A percentile compares a stretch with the other conserved stretches of the same genome.
phyloP scores from a whole-genome alignment of 2,888 invertebrate genomes.

The Neelides folsomi region DNA sequence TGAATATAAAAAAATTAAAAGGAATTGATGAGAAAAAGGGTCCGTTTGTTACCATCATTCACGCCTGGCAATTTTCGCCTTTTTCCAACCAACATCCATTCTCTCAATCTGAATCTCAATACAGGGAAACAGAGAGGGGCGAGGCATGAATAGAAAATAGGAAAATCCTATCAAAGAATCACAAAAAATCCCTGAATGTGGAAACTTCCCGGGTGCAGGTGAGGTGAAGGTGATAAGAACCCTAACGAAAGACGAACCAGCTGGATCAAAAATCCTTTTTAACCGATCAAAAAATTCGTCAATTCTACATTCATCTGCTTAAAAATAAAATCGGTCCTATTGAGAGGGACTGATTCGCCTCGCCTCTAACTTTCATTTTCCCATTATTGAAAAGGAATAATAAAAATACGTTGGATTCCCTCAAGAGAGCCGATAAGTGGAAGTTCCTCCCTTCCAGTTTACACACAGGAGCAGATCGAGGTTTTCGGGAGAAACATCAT shows the following conservation, averaged over 20 bases:
- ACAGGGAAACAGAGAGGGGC: neutral
- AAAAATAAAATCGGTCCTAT: too few relatives aligned
- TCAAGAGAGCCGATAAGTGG: too few relatives aligned
- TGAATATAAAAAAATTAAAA: constrained; percentile 7
- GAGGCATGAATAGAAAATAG: constrained; percentile 6
- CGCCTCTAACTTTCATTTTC: too few relatives aligned
- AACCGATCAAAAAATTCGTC: constrained; percentile 13
- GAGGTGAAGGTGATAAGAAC: neutral
- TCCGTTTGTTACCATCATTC: constrained; percentile 22
- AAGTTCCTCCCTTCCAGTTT: too few relatives aligned
- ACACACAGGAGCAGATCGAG: too few relatives aligned
- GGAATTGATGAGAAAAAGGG: constrained; percentile 6
- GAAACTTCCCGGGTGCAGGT: neutral
- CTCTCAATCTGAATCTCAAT: constrained; percentile 10
- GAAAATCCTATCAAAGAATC: constrained; percentile 12
- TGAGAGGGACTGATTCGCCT: too few relatives aligned
- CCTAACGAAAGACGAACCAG: neutral
- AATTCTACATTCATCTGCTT: constrained; percentile 2
- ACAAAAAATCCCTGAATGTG: neutral
- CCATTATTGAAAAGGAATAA: too few relatives aligned
- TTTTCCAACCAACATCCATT: constrained; percentile 16
- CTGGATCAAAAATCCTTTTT: constrained; percentile 9
- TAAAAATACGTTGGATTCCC: too few relatives aligned
- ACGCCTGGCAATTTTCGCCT: constrained; percentile 33
- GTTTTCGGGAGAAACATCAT: too few relatives aligned